These are phyloP conservation scores for Hypotaenidia philippensis DNA, from an alignment of 2,797 vertebrate species.

Conservation along the genomic window DNA sequence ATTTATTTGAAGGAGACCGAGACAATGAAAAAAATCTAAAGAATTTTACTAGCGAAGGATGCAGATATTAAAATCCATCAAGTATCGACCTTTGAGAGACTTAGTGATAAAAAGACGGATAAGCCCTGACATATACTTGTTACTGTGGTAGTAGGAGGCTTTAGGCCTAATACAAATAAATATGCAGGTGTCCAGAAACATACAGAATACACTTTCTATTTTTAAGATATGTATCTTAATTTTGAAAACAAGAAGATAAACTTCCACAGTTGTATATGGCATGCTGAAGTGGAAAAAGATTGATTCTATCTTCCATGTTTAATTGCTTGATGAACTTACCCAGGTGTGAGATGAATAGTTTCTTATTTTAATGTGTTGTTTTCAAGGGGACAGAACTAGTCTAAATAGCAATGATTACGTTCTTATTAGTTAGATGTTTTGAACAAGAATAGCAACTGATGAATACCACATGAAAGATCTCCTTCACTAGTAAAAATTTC, in stretches of 20 bases:
- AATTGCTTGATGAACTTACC: constrained; percentile 22
- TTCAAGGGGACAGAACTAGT: constrained; percentile 28
- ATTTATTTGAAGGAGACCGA: neutral
- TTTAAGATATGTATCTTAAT: neutral
- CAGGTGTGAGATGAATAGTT: constrained; percentile 43
- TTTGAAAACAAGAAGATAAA: neutral
- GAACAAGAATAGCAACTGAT: constrained; percentile 61
- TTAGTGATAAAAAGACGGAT: neutral
- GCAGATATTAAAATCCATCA: neutral
- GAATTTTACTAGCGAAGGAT: neutral
- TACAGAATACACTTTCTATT: neutral
- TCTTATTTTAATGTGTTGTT: constrained; percentile 61
- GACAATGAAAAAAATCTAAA: neutral
- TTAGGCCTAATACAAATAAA: neutral
- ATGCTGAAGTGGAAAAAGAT: neutral
- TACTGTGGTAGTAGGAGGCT: neutral
- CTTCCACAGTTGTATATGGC: neutral
- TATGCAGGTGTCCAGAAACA: neutral
- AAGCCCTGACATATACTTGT: neutral
- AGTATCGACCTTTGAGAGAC: neutral
- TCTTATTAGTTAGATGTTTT: constrained; percentile 56
- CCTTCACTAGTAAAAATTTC: constrained; percentile 6
- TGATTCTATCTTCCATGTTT: constrained; percentile 26
- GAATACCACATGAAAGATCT: constrained; percentile 43
- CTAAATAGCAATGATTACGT: constrained; percentile 49